These are phyloP conservation scores for Neoniphon sammara DNA, from an alignment of 2,797 vertebrate genomes.

Conservation along the genomic window DNA sequence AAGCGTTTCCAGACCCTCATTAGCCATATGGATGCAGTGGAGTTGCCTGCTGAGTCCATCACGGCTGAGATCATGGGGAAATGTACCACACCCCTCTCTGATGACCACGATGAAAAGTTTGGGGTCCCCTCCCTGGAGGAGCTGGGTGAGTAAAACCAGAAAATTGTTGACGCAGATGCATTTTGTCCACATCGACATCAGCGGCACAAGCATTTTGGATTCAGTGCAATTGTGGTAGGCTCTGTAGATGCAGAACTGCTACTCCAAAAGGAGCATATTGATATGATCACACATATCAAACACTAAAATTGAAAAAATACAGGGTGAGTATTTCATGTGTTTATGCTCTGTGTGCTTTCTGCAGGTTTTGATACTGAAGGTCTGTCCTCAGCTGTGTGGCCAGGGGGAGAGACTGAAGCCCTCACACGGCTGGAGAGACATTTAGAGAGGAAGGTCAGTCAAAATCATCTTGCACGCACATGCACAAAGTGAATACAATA, in stretches of 20 bases:
- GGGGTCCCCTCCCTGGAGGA: slow-evolving; percentile 97
- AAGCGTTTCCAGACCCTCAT: slow-evolving; percentile 97
- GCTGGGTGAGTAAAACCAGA: slow-evolving; percentile 83
- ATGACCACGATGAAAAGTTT: slow-evolving; percentile 96
- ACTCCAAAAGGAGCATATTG: background rate
- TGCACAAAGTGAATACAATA: background rate
- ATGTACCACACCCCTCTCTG: slow-evolving; percentile 89
- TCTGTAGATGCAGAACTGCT: background rate
- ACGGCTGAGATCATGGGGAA: slow-evolving; percentile 90
- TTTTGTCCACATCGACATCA: background rate
- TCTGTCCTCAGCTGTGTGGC: slow-evolving; percentile 94
- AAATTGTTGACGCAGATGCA: background rate
- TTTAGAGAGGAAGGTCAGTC: slow-evolving; percentile 92
- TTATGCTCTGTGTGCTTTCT: slow-evolving; percentile 2
- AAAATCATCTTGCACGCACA: background rate
- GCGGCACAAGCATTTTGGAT: background rate
- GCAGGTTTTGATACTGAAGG: slow-evolving; percentile 97
- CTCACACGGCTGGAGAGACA: slow-evolving; percentile 95
- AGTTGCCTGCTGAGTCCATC: slow-evolving; percentile 91
- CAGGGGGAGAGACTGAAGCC: slow-evolving; percentile 96
- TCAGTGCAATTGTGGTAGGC: background rate
- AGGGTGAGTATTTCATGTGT: slow-evolving; percentile 3
- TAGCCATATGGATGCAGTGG: slow-evolving; percentile 93
- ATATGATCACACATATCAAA: background rate
- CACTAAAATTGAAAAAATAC: background rate